A percentile compares a stretch with the other conserved stretches of the same genome.
Conservation (phyloP, 1,140 invertebrate genomes). For the Euglossa dilemma region DNA sequence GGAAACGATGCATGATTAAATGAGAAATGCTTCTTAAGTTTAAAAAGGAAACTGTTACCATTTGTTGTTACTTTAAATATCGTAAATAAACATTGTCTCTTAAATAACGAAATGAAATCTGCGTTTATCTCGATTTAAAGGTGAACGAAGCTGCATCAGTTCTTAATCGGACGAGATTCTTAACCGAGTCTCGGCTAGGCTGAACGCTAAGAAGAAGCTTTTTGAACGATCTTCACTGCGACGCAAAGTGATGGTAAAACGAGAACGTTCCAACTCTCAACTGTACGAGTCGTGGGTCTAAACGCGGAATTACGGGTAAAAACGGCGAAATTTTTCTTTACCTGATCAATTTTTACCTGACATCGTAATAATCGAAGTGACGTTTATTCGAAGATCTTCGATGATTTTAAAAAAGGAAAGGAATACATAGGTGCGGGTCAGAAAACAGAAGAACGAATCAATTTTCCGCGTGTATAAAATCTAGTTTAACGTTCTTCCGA, state of each 20-base stretch:
- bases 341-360: neutral
- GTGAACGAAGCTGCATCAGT: neutral
- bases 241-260: neutral
- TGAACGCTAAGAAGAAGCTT: conserved; percentile 5
- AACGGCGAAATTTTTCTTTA: conserved; percentile 30
- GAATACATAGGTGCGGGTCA: neutral
- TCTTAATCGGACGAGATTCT: neutral
- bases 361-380: neutral
- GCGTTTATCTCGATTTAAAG: neutral
- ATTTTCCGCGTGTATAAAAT: conserved; percentile 14
- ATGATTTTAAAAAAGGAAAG: neutral
- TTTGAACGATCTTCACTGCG: conserved; percentile 9
- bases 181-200: neutral
- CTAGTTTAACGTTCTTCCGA: neutral
- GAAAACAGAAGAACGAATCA: neutral
- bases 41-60: neutral
- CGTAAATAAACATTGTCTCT: neutral
- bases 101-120: neutral
- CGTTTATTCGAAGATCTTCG: too few species aligned
- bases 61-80: neutral
- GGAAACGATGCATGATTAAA: neutral
- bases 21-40: neutral
- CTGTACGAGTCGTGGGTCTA: neutral
- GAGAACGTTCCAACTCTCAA: conserved; percentile 13
- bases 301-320: conserved; percentile 4